Evolutionary conservation across 2,797 vertebrate species (phyloP).

Genomic region (Acanthopagrus latus): DNA sequence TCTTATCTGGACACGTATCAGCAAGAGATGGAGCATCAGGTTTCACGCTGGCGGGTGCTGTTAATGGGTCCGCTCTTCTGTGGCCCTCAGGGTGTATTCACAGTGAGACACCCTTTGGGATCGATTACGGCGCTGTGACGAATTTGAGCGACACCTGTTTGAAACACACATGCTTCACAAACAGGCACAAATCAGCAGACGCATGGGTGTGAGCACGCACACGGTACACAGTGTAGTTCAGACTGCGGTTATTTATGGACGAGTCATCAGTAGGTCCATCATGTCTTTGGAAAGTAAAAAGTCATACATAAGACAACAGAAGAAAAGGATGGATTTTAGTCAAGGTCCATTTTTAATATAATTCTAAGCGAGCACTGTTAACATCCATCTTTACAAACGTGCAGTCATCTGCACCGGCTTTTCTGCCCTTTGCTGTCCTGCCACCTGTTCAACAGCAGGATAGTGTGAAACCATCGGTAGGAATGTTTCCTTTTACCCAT

Average conservation of each 20-base stretch:
- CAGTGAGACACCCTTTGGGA: slow-evolving; percentile 53
- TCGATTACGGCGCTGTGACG: slow-evolving; percentile 45
- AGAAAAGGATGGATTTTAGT: background rate
- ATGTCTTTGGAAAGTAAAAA: slow-evolving; percentile 5
- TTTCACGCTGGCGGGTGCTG: slow-evolving; percentile 59
- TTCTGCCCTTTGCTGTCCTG: background rate
- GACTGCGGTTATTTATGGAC: slow-evolving; percentile 30
- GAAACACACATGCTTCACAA: slow-evolving; percentile 17
- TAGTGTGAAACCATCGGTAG: background rate
- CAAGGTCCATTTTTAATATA: no score
- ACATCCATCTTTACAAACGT: no score
- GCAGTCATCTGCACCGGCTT: no score
- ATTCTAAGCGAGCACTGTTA: background rate
- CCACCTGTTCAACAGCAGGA: background rate
- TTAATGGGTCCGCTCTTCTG: slow-evolving; percentile 62
- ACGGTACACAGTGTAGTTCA: background rate
- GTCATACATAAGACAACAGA: background rate
- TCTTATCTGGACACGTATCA: slow-evolving; percentile 69
- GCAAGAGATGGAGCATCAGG: slow-evolving; percentile 49
- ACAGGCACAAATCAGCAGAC: slow-evolving; percentile 19
- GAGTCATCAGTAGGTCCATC: slow-evolving; percentile 5
- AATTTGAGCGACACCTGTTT: slow-evolving; percentile 67
- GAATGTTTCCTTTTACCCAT: background rate
- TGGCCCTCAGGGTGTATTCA: slow-evolving; percentile 56
- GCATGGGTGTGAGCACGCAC: background rate